These are phyloP conservation scores for Drosophila paranaensis DNA, from an alignment of 2,888 invertebrate genomes.

Conservation along the genomic window DNA sequence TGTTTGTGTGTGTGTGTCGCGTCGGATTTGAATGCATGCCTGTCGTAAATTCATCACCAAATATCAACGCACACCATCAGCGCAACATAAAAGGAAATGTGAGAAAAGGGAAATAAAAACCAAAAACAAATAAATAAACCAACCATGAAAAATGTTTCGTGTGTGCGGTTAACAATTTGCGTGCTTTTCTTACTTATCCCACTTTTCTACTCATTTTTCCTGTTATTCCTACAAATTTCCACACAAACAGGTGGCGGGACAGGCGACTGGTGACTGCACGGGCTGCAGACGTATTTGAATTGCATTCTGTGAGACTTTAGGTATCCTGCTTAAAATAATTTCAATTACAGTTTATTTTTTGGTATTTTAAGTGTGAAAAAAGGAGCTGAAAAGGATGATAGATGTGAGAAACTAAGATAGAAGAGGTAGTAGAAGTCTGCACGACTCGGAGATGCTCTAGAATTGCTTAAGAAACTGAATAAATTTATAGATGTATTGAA, in stretches of 20 bases:
- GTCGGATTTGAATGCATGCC: constrained; percentile 53
- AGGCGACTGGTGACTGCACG: neutral
- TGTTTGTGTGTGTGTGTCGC: neutral
- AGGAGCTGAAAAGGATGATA: neutral
- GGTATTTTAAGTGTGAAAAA: neutral
- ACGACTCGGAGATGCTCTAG: too few species aligned
- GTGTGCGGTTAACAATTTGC: constrained; percentile 61
- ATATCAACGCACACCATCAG: constrained; percentile 65
- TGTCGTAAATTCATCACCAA: constrained; percentile 62
- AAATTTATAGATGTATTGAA: too few species aligned
- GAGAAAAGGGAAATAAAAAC: constrained; percentile 19
- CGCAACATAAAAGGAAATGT: constrained; percentile 22
- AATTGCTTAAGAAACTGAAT: too few species aligned
- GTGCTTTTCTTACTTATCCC: constrained; percentile 56
- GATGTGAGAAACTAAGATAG: neutral
- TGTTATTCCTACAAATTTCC: neutral
- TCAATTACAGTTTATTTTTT: constrained; percentile 21
- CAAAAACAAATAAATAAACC: constrained; percentile 55
- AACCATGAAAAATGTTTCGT: constrained; percentile 61
- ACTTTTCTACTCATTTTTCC: neutral
- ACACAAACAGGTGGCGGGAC: constrained; percentile 24
- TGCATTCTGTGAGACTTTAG: constrained; percentile 23
- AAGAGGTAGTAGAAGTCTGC: neutral
- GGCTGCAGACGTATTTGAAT: neutral
- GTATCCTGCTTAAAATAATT: constrained; percentile 45